Conservation (phyloP, 2,113 vertebrate genomes). For the Oplegnathus fasciatus region DNA sequence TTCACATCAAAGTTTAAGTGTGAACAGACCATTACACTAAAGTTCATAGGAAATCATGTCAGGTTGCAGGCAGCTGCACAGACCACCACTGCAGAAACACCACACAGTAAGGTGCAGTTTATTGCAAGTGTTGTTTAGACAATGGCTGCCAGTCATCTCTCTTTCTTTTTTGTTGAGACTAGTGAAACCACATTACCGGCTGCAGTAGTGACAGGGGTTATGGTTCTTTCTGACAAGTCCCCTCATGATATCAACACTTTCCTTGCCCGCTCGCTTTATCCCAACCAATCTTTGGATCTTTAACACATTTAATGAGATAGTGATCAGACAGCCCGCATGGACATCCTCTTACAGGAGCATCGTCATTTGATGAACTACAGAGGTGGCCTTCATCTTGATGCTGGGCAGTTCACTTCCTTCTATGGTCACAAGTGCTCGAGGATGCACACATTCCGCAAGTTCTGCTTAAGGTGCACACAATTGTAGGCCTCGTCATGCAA, state of each 20-base stretch:
- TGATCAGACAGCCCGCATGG: too few species aligned
- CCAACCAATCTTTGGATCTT: neutral
- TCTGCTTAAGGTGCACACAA: accelerated
- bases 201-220: neutral
- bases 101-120: accelerated
- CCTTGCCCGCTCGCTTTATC: neutral
- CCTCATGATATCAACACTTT: neutral
- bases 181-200: neutral
- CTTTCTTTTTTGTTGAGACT: neutral
- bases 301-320: too few species aligned
- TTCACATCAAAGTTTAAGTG: neutral
- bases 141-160: neutral
- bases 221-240: accelerated
- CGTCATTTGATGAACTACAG: neutral
- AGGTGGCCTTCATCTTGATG: neutral
- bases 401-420: neutral
- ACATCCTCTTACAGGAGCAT: neutral
- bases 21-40: neutral
- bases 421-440: neutral
- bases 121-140: neutral
- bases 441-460: neutral
- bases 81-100: constrained; percentile 7
- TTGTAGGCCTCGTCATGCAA: neutral
- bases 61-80: neutral
- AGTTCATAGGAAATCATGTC: neutral